phyloP scores from a whole-genome alignment of 1,140 invertebrate species.

The Pollicipes pollicipes region DNA sequence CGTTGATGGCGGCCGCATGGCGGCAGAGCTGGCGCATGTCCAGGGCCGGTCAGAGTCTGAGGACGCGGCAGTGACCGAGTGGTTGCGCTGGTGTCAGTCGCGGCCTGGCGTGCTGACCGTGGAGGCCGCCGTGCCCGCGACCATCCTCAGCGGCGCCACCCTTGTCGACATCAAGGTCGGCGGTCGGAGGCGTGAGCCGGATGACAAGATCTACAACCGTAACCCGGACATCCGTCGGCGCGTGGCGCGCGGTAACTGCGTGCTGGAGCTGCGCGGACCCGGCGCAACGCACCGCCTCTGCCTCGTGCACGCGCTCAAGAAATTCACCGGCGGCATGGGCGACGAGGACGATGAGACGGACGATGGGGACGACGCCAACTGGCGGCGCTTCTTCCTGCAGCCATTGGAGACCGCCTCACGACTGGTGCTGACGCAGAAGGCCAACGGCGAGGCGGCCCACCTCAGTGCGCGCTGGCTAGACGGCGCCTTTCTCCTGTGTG shows the following conservation, averaged over 20 bases:
- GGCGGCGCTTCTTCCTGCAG: slow-evolving; percentile 22
- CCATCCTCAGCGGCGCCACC: not conserved
- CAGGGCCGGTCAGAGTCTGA: no score
- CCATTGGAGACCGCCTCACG: slow-evolving; percentile 17
- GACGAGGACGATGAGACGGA: slow-evolving; percentile 31
- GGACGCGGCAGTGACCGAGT: no score
- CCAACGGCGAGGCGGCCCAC: slow-evolving; percentile 35
- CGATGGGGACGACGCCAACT: slow-evolving; percentile 25
- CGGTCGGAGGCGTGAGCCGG: not conserved
- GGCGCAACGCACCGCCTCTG: not conserved
- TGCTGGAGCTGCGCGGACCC: not conserved
- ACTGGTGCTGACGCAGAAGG: slow-evolving; percentile 28
- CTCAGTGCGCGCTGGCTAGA: slow-evolving; percentile 27
- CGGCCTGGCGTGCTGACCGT: not conserved
- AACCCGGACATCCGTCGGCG: slow-evolving; percentile 8
- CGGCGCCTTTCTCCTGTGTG: slow-evolving; percentile 25
- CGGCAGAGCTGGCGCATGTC: no score
- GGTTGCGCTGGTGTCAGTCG: not conserved
- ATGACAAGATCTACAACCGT: slow-evolving; percentile 13
- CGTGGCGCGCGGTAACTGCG: slow-evolving; percentile 8
- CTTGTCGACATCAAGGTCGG: slow-evolving; percentile 12
- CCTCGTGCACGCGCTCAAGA: slow-evolving; percentile 19
- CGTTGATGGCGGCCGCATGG: no score
- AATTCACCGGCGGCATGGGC: slow-evolving; percentile 34
- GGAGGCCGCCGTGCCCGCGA: not conserved